phyloP scores from a whole-genome alignment of 2,888 invertebrate species.

The Orchestes rusci region DNA sequence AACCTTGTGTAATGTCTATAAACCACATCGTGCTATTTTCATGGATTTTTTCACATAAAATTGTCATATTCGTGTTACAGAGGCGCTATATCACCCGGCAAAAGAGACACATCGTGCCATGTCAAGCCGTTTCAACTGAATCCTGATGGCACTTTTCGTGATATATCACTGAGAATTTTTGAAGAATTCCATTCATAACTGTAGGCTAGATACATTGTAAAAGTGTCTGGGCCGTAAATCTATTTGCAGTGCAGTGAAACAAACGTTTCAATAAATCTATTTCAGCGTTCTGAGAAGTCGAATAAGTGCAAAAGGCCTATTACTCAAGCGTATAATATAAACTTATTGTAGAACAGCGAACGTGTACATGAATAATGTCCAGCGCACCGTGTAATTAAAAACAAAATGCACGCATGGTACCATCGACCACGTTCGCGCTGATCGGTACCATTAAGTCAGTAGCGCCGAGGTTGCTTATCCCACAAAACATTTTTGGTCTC shows the following conservation, averaged over 20 bases:
- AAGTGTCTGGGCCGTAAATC: constrained; percentile 13
- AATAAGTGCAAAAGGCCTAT: constrained; percentile 38
- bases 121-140: too few relatives aligned
- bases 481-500: too few relatives aligned
- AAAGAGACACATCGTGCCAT: too few relatives aligned
- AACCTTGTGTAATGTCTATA: too few relatives aligned
- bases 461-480: too few relatives aligned
- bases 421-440: constrained; percentile 21
- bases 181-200: too few relatives aligned
- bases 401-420: constrained; percentile 40
- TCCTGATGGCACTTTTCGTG: too few relatives aligned
- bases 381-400: constrained; percentile 43
- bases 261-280: constrained; percentile 23
- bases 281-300: constrained; percentile 35
- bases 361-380: constrained; percentile 44
- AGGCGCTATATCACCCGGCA: too few relatives aligned
- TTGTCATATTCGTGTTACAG: too few relatives aligned
- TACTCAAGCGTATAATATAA: constrained; percentile 32
- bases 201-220: constrained; percentile 14
- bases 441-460: constrained; percentile 23
- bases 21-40: too few relatives aligned
- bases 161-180: too few relatives aligned
- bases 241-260: constrained; percentile 11
- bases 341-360: constrained; percentile 41
- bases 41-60: too few relatives aligned